Percentiles rank a stretch among this genome's conserved stretches.
These are phyloP conservation scores for Bovichtus variegatus DNA, from an alignment of 2,797 vertebrate genomes.

Conservation along the genomic window DNA sequence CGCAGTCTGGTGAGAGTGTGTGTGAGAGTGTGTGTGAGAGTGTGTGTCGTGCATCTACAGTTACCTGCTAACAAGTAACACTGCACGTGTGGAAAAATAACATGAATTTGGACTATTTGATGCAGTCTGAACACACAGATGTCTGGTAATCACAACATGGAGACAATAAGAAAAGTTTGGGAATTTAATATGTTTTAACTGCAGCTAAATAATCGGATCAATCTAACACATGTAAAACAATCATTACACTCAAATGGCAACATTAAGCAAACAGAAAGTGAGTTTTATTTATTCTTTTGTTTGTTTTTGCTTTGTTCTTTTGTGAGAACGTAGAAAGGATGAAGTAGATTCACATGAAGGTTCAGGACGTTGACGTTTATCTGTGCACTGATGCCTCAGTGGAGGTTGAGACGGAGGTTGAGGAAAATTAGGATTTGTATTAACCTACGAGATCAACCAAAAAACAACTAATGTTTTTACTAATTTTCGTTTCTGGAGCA, in stretches of 20 bases:
- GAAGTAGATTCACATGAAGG: background rate
- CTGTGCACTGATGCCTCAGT: conserved; percentile 6
- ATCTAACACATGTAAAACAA: conserved; percentile 31
- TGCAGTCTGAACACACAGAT: conserved; percentile 35
- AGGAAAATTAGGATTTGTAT: background rate
- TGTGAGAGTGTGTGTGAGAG: too few species aligned
- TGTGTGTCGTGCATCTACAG: too few species aligned
- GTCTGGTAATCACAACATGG: conserved; percentile 34
- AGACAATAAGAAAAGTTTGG: conserved; percentile 22
- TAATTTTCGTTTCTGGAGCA: background rate
- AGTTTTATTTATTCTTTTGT: too few species aligned
- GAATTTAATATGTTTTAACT: conserved; percentile 4
- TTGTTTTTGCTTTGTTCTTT: too few species aligned
- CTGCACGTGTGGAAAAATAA: too few species aligned
- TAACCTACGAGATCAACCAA: background rate
- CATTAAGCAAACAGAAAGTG: too few species aligned
- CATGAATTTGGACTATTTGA: too few species aligned
- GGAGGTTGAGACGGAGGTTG: conserved; percentile 2
- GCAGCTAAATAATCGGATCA: background rate
- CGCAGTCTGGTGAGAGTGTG: conserved; percentile 7
- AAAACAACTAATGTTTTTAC: background rate
- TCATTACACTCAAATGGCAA: conserved; percentile 56
- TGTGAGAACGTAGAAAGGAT: too few species aligned
- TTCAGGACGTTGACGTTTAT: conserved; percentile 18
- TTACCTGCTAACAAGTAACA: too few species aligned